Evolutionary conservation across 2,113 vertebrate species (phyloP), one percentile per base, ranked within the genome.

Genomic region (Scartelaos histophorus): DNA sequence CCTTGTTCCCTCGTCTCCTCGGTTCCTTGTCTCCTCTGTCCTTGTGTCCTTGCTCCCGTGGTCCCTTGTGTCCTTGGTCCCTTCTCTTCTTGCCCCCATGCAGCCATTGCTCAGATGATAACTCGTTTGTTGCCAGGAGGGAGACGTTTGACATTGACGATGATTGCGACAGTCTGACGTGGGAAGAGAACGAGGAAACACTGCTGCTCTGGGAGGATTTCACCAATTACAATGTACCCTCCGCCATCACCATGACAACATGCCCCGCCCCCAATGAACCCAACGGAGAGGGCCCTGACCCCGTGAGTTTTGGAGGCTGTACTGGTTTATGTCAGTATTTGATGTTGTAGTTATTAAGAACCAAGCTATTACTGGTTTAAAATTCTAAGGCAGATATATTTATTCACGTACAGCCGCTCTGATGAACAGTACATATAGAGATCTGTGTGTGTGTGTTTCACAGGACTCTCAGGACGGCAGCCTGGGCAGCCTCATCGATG

Each of bases 141-240:
- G 98, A 99, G 86, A 97, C 96, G 0, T 99, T 98, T 0, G 98
- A 99, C 58, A 95, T 99, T 7, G 94, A 95, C 53, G 98, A 99
- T 0, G 98, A 99, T 91, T 98, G 97, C 16, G 98, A 99, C 89
- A 99, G 98, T 81, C 91, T 99, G 85, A 97, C 96, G 0, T 99
- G 98, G 98, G 98, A 99, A 60, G 98, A 99, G 80, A 99, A 97
- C 0, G 98, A 98, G 70, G 97, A 99, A 53, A 99, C 97, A 0
- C 82, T 99, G 85, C 87, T 99, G 64, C 93, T 99, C 3, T 99
- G 98, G 98, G 98, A 99, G 66, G 98, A 99, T 84, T 99, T 99
- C 78, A 88, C 96, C 19, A 98, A 99, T 90, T 98, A 96, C 90
- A 99, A 98, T 25, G 85, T 96, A 0, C 92, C 94, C 0, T 85